Evolutionary conservation across 2,113 vertebrate genomes (phyloP).

Genomic region (Sander lucioperca): DNA sequence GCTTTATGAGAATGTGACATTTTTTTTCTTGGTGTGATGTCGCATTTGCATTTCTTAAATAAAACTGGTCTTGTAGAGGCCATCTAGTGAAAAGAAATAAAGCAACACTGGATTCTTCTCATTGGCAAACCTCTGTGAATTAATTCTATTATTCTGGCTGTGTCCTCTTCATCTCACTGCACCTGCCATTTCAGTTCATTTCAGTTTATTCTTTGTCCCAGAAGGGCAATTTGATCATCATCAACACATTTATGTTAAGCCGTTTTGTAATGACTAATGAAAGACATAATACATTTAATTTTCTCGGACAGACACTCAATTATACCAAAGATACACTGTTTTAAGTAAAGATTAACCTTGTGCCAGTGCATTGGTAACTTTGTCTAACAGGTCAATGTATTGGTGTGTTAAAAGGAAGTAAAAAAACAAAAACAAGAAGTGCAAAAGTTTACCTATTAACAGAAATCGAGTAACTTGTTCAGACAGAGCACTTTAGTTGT

Average conservation of each 20-base stretch:
- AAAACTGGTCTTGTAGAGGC: slow-evolving; percentile 79
- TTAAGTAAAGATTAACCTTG: background rate
- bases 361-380: background rate
- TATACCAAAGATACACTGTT: slow-evolving; percentile 13
- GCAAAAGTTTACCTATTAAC: background rate
- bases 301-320: background rate
- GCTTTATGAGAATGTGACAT: slow-evolving; percentile 84
- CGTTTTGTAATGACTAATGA: slow-evolving; percentile 5
- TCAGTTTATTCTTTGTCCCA: no score
- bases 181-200: slow-evolving; percentile 10
- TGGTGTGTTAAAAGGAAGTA: background rate
- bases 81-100: slow-evolving; percentile 80
- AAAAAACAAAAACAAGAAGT: background rate
- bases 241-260: slow-evolving; percentile 20
- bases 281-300: background rate
- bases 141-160: slow-evolving; percentile 49
- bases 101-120: slow-evolving; percentile 83
- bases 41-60: slow-evolving; percentile 81
- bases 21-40: slow-evolving; percentile 77
- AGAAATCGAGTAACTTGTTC: background rate
- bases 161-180: slow-evolving; percentile 24
- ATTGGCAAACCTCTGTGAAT: slow-evolving; percentile 72
- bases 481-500: background rate
- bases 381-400: background rate
- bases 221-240: no score